Evolutionary conservation across 2,888 invertebrate species (phyloP).

Genomic region (Diogma glabrata): DNA sequence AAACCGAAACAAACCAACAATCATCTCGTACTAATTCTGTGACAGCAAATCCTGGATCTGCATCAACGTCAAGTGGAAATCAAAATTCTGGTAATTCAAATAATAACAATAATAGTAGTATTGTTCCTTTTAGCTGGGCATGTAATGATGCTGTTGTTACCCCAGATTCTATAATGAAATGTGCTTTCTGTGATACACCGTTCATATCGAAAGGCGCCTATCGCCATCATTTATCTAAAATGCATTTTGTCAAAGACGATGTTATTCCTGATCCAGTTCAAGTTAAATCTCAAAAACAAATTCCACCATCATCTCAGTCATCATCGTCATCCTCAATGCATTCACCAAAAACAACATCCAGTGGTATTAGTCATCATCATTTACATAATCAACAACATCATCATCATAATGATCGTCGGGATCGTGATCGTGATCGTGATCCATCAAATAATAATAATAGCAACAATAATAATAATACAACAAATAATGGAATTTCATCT

Average conservation of each 20-base stretch:
- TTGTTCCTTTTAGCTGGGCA: constrained; percentile 87
- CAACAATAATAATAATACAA: constrained; percentile 10
- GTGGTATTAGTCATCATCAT: not conserved
- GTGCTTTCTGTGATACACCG: constrained; percentile 89
- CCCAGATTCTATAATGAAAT: constrained; percentile 81
- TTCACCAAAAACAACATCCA: constrained; percentile 37
- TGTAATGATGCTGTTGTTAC: constrained; percentile 86
- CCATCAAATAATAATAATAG: constrained; percentile 13
- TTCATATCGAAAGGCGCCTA: constrained; percentile 96
- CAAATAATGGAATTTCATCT: constrained; percentile 17
- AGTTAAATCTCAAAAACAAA: constrained; percentile 21
- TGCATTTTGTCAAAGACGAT: constrained; percentile 92
- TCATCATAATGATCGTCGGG: constrained; percentile 22
- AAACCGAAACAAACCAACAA: constrained; percentile 68
- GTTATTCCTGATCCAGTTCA: constrained; percentile 64
- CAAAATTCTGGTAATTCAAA: constrained; percentile 29
- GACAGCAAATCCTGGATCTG: constrained; percentile 30
- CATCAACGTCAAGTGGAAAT: constrained; percentile 26
- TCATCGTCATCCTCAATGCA: constrained; percentile 35
- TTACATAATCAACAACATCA: not conserved
- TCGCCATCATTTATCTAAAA: constrained; percentile 89
- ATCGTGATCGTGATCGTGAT: constrained; percentile 18
- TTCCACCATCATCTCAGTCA: constrained; percentile 27
- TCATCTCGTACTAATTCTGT: constrained; percentile 27
- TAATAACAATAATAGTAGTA: constrained; percentile 33